Evolutionary conservation across 1,140 invertebrate species (phyloP).

Genomic region (Acromyrmex heyeri): DNA sequence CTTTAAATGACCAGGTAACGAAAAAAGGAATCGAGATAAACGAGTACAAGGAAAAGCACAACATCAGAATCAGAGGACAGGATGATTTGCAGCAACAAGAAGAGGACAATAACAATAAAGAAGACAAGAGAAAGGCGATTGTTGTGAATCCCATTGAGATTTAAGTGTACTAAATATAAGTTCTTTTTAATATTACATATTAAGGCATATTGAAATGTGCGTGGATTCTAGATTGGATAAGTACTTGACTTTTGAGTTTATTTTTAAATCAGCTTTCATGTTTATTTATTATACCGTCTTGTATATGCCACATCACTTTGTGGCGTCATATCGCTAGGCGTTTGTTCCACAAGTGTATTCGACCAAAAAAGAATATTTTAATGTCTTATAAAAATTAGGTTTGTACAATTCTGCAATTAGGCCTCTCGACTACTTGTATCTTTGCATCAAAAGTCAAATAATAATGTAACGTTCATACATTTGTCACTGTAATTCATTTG

Average conservation of each 20-base stretch:
- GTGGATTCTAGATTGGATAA: background rate
- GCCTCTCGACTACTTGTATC: constrained; percentile 11
- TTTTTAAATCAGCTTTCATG: background rate
- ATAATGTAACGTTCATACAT: constrained; percentile 16
- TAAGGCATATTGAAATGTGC: constrained; percentile 3
- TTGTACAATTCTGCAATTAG: background rate
- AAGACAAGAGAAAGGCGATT: constrained; percentile 88
- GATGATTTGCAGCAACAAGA: constrained; percentile 87
- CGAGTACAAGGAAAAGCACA: constrained; percentile 96
- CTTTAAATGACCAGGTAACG: constrained; percentile 92
- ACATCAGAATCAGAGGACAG: constrained; percentile 92
- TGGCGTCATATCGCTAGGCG: background rate
- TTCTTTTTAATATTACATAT: constrained; percentile 30
- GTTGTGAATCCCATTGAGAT: constrained; percentile 81
- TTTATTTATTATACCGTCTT: constrained; percentile 36
- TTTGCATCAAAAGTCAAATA: constrained; percentile 17
- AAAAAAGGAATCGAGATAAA: constrained; percentile 97
- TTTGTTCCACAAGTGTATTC: background rate
- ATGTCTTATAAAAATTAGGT: background rate
- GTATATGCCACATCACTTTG: background rate
- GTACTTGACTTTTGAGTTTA: background rate
- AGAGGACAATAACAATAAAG: constrained; percentile 83
- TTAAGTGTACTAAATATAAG: constrained; percentile 67
- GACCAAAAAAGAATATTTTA: background rate
- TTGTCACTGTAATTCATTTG: background rate